Evolutionary conservation across 2,113 vertebrate species (phyloP), one percentile per base, ranked within the genome.

Genomic region (Microcebus murinus): DNA sequence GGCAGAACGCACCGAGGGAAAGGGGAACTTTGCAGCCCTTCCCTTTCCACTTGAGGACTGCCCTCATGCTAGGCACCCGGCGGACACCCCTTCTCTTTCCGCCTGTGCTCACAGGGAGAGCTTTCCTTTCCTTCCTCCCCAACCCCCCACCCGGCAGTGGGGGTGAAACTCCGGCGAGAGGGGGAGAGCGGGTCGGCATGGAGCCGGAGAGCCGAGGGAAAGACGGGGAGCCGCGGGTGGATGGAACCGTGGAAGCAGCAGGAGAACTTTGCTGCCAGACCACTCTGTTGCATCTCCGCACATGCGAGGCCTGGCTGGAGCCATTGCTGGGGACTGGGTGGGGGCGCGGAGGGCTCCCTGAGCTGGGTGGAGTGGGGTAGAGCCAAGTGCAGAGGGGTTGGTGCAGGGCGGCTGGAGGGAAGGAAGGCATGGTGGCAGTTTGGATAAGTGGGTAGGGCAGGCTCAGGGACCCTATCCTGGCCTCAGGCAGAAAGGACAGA

Each of bases 221-320:
- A 80, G 85, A 42, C 48, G 10, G 2, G 36, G 67, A 87, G 48
- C 95, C 25, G 12, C 55, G 45, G 96, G 65, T 48, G 76, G 55
- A 90, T 8, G n/a, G 80, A 91, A 85, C 50, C 80, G 50, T 63
- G 84, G 91, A 95, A 97, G 77, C 92, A 85, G 91, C 90, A 63
- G 90, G 96, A 96, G 97, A 98, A 99, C 98, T 99, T 99, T 97
- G 48, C 97, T 70, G 77, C 95, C 97, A 96, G 97, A 98, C 96
- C 98, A 98, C 97, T 98, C 97, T 94, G 93, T 83, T 98, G 87
- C 95, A 11, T 87, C 71, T 94, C 20, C 10, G n/a, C 88, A 92
- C 81, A 63, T 0, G 15, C 8, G 9, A 88, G 91, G 77, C 87
- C 93, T 85, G 89, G 94, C 52, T 79, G 91, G 67, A 76, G 87